Evolutionary conservation across 2,113 vertebrate genomes (phyloP).

Genomic region (Melanerpes formicivorus): DNA sequence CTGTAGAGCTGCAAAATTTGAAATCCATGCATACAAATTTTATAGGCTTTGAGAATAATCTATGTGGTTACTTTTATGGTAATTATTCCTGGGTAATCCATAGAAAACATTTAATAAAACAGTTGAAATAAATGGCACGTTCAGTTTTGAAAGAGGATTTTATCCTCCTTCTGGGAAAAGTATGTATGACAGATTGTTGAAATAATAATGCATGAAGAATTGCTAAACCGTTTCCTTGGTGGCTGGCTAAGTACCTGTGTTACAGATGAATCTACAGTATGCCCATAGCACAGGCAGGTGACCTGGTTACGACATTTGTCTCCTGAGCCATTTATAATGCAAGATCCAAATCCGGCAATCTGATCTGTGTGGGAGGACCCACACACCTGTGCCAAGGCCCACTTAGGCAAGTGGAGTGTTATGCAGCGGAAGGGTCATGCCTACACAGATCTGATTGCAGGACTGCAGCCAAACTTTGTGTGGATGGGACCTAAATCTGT

Average conservation of each 20-base stretch:
- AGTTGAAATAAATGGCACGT: not conserved
- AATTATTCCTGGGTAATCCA: not conserved
- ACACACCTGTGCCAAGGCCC: not conserved
- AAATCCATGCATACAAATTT: not conserved
- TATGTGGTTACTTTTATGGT: not conserved
- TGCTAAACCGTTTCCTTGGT: not conserved
- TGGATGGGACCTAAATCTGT: constrained; percentile 19
- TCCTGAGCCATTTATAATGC: not conserved
- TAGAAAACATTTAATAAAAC: not conserved
- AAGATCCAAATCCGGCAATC: not conserved
- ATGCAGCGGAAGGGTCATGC: not conserved
- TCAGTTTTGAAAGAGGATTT: not conserved
- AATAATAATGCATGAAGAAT: not conserved
- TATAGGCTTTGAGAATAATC: not conserved
- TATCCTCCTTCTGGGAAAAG: not conserved
- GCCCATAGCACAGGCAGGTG: not conserved
- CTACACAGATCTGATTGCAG: not conserved
- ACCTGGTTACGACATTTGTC: not conserved
- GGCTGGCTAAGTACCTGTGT: not conserved
- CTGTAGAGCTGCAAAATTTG: not conserved
- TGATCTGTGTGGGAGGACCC: not conserved
- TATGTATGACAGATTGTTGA: not conserved
- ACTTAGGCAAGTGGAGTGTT: not conserved
- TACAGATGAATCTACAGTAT: not conserved
- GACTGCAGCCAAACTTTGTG: not conserved